These are phyloP conservation scores for Patella ulyssiponensis DNA, from an alignment of 2,888 invertebrate genomes.

Conservation along the genomic window DNA sequence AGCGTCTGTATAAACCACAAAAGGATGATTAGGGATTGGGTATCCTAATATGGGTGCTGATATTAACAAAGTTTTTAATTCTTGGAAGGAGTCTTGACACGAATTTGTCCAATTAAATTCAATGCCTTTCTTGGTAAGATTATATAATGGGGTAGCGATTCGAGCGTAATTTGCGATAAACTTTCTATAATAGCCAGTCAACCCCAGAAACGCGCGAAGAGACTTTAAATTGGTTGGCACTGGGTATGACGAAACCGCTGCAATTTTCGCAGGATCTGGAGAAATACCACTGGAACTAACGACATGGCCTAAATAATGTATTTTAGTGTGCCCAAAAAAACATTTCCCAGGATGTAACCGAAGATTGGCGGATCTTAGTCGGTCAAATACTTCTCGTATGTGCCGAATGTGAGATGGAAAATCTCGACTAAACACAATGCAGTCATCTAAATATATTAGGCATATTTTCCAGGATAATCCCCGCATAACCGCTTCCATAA, in stretches of 20 bases:
- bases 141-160: slow-evolving; percentile 14
- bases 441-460: slow-evolving; percentile 17
- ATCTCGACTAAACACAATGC: slow-evolving; percentile 12
- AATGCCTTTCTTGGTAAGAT: slow-evolving; percentile 22
- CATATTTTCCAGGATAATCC: slow-evolving; percentile 18
- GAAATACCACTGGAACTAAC: no score
- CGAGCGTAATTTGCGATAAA: not conserved
- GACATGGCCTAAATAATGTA: no score
- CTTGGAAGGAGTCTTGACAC: slow-evolving; percentile 19
- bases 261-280: no score
- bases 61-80: slow-evolving; percentile 16
- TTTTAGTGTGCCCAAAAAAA: slow-evolving; percentile 10
- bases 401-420: slow-evolving; percentile 10
- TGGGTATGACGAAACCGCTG: no score
- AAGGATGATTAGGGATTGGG: slow-evolving; percentile 15
- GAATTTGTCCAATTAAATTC: slow-evolving; percentile 24
- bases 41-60: slow-evolving; percentile 17
- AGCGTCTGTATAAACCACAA: slow-evolving; percentile 22
- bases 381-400: slow-evolving; percentile 16
- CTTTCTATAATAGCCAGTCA: no score
- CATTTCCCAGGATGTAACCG: not conserved
- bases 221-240: no score
- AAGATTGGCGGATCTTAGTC: slow-evolving; percentile 17
- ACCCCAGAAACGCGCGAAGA: no score
- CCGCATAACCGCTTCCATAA: no score